Evolutionary conservation across 2,888 invertebrate species (phyloP).

Genomic region (Cosmorhoe ocellata): DNA sequence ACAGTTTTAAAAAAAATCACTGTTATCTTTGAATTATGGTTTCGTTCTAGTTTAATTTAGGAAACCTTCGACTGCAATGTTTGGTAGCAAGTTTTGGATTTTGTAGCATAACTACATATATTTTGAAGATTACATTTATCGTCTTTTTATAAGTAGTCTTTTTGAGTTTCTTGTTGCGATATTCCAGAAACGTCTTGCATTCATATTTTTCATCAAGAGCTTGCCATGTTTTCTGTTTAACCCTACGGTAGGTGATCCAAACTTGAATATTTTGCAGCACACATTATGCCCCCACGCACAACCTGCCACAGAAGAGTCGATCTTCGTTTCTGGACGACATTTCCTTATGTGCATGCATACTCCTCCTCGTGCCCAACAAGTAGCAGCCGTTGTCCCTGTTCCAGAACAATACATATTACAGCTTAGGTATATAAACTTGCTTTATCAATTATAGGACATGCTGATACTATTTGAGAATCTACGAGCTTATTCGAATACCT

Average conservation of each 20-base stretch:
- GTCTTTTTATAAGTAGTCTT: not conserved
- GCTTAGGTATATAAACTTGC: too few relatives aligned
- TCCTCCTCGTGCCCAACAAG: conserved; percentile 64
- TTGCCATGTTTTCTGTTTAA: conserved; percentile 17
- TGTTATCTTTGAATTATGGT: too few relatives aligned
- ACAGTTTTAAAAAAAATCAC: too few relatives aligned
- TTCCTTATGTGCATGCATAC: conserved; percentile 47
- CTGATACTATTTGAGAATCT: too few relatives aligned
- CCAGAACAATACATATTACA: not conserved
- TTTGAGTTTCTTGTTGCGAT: not conserved
- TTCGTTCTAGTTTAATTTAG: too few relatives aligned
- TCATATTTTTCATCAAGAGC: conserved; percentile 11
- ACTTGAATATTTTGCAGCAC: conserved; percentile 47
- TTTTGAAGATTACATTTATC: too few relatives aligned
- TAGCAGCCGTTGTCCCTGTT: conserved; percentile 44
- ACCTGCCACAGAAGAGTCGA: conserved; percentile 49
- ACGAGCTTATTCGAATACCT: too few relatives aligned
- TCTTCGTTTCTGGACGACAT: conserved; percentile 28
- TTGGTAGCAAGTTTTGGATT: too few relatives aligned
- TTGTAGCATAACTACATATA: too few relatives aligned
- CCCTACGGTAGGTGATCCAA: conserved; percentile 37
- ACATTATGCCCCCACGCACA: conserved; percentile 48
- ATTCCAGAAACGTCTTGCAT: conserved; percentile 2
- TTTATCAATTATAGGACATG: too few relatives aligned
- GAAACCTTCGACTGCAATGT: too few relatives aligned